A percentile compares a stretch with the other conserved stretches of the same genome.
phyloP scores from a whole-genome alignment of 2,888 invertebrate genomes.

The Netelia inedita region DNA sequence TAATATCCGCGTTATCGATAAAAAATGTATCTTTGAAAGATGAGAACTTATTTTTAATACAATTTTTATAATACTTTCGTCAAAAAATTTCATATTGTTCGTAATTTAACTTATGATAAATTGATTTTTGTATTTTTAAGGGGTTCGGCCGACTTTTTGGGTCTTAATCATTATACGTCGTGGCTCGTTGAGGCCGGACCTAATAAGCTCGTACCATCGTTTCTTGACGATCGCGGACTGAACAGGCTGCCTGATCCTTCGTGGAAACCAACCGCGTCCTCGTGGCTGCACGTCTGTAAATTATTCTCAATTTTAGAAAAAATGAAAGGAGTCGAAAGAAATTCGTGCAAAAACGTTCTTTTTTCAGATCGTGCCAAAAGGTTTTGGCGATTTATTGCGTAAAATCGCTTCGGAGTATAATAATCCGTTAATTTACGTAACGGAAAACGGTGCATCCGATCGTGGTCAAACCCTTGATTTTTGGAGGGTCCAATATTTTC shows the following conservation, averaged over 20 bases:
- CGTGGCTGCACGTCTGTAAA: slow-evolving; percentile 86
- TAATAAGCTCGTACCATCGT: slow-evolving; percentile 54
- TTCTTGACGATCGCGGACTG: slow-evolving; percentile 84
- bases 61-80: neutral
- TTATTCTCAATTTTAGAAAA: neutral
- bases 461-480: slow-evolving; percentile 73
- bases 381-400: slow-evolving; percentile 82
- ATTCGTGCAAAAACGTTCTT: neutral
- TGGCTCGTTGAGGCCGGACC: slow-evolving; percentile 67
- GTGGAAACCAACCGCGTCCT: slow-evolving; percentile 88
- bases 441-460: slow-evolving; percentile 84
- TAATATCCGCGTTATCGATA: neutral
- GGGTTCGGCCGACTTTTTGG: slow-evolving; percentile 79
- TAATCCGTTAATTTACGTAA: slow-evolving; percentile 81
- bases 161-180: slow-evolving; percentile 80
- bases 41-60: neutral
- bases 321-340: neutral
- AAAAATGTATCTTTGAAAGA: neutral
- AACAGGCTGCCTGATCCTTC: slow-evolving; percentile 86
- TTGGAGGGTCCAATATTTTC: slow-evolving; percentile 76
- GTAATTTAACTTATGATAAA: neutral
- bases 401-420: slow-evolving; percentile 83
- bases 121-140: slow-evolving; percentile 59
- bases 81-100: neutral
- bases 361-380: slow-evolving; percentile 82